Evolutionary conservation across 2,888 invertebrate species (phyloP), one percentile per base, ranked within the genome.

Genomic region (Nemotelus nigrinus): DNA sequence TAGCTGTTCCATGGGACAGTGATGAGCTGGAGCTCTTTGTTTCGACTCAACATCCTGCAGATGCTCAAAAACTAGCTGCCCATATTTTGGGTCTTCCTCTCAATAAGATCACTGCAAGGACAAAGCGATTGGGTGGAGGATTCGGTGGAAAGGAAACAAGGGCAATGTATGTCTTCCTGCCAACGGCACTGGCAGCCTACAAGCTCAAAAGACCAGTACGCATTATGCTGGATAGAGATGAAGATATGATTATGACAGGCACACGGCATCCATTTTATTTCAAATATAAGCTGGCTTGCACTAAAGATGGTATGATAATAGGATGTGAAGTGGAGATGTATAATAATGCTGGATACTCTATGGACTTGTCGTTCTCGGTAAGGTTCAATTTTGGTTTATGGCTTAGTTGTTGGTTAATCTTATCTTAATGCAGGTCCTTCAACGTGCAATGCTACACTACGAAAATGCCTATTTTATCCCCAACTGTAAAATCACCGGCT

Each of bases 131-230:
- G 84, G 98, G 97, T 0, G 98, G 98, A 43, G 98, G 96, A 48
- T 98, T 98, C 85, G 98, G 98, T 8, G 98, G 98, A 0, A 98
- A 98, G 88, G 97, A 98, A 86, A 93, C 94, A 0, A 90, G 95
- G 67, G 89, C 91, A 1, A 87, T 89, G 79, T 82, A 92, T 3
- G 85, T 94, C 0, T 91, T 93, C 0, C 84, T 95, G 43, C 94
- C 96, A 0, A 92, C 92, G 5, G 94, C 94, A 0, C 85, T 97
- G 0, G 96, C 97, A 3, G 97, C 97, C 2, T 89, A 91, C 81
- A 94, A 93, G 84, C 88, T 94, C 3, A 89, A 91, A 65, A 90
- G 91, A 80, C 96, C 98, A 1, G 92, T 97, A 0, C 90, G 96
- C 47, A 93, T 94, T 81, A 95, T 96, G 92, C 86, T 98, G 76